These are phyloP conservation scores for Irena cyanogastra DNA, from an alignment of 2,113 vertebrate species.

Conservation along the genomic window DNA sequence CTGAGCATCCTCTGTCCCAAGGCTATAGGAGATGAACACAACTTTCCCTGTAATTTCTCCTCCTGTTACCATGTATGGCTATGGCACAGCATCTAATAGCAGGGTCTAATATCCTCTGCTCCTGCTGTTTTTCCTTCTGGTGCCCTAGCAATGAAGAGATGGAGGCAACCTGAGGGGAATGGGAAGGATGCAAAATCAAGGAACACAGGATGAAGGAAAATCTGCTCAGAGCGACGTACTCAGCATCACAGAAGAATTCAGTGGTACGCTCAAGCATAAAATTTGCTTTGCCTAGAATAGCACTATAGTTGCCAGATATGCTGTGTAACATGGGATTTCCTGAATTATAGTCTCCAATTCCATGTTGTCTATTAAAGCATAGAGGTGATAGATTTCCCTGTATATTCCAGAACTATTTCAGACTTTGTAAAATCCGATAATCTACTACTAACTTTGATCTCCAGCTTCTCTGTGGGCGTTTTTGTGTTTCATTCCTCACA, in stretches of 20 bases:
- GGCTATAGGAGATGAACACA: background rate
- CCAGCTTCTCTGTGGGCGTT: background rate
- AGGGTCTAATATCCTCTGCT: constrained; percentile 47
- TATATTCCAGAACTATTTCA: background rate
- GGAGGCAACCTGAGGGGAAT: background rate
- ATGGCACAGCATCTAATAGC: constrained; percentile 43
- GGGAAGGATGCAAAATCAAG: constrained; percentile 22
- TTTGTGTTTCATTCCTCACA: background rate
- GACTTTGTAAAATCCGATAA: background rate
- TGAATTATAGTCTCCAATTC: background rate
- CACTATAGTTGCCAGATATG: background rate
- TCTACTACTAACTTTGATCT: background rate
- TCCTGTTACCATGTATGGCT: background rate
- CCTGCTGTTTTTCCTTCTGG: constrained; percentile 59
- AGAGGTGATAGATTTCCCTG: background rate
- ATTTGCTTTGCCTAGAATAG: constrained; percentile 34
- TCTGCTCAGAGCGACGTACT: background rate
- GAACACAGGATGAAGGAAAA: constrained; percentile 20
- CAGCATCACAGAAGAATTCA: background rate
- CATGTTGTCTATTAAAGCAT: background rate
- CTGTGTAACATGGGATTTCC: background rate
- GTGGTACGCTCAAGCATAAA: background rate
- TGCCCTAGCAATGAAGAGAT: background rate
- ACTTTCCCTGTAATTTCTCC: constrained; percentile 36
- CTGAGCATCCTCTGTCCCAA: constrained; percentile 29